These are phyloP conservation scores for Pseudonaja textilis DNA, from an alignment of 2,113 vertebrate species.

Conservation along the genomic window DNA sequence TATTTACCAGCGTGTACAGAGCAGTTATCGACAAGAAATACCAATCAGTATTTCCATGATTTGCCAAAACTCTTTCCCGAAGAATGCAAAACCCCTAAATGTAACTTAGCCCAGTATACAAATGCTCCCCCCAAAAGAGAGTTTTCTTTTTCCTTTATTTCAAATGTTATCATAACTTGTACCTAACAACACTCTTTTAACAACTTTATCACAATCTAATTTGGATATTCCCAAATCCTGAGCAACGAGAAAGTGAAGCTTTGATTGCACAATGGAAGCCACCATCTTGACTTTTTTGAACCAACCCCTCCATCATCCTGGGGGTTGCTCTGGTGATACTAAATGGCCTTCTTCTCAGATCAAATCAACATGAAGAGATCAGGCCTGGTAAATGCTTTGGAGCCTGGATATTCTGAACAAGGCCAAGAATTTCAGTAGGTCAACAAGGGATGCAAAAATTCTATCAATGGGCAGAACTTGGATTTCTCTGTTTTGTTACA, in stretches of 20 bases:
- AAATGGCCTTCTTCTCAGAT: not conserved
- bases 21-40: not conserved
- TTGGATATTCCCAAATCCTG: not conserved
- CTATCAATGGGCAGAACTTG: not conserved
- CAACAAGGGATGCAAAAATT: not conserved
- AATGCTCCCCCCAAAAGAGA: not conserved
- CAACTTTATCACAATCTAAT: not conserved
- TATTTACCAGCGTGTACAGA: slow-evolving; percentile 6
- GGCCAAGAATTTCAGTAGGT: not conserved
- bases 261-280: not conserved
- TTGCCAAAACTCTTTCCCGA: not conserved
- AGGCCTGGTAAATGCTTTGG: not conserved
- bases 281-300: not conserved
- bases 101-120: not conserved
- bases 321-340: not conserved
- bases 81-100: not conserved
- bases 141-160: not conserved
- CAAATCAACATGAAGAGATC: not conserved
- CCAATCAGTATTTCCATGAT: accelerated
- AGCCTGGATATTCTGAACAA: not conserved
- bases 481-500: not conserved
- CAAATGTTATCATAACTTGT: not conserved
- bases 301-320: not conserved
- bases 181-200: not conserved
- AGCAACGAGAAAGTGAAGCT: not conserved